Evolutionary conservation across 2,113 vertebrate genomes (phyloP), one percentile per base, ranked within the genome.

Genomic region (Anseranas semipalmata): DNA sequence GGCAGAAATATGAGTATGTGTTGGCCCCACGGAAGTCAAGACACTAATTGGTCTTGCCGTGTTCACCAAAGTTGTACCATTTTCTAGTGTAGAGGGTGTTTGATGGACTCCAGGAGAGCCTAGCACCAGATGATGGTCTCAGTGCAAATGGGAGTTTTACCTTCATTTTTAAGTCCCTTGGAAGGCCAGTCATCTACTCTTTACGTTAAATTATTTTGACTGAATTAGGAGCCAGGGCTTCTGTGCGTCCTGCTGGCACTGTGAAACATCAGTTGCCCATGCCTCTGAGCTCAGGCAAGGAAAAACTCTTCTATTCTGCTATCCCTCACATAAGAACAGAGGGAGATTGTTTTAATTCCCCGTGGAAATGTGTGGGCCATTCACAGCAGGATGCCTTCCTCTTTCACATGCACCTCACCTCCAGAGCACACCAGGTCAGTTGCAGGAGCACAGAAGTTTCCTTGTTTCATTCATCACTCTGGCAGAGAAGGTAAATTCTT

Each of bases 291-390:
- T 39, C 13, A 11, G 0, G 1, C 20, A 30, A 37, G 18, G 28
- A 35, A 39, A 65, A 75, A 33, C 52, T 80, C 33, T 55, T 71
- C n/a, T 21, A 5, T 77, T 67, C 39, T 59, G 16, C 16, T 81
- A 5, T 33, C 39, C n/a, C 28, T 71, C 63, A 22, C 5, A 16
- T 3, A 7, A 66, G 52, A 76, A 46, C 62, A 84, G 60, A 75
- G 74, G 30, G 20, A 74, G 25, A 7, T 88, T 20, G 41, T 75
- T 79, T 63, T 50, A 81, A 37, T 76, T 60, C 80, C 27, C 32
- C 3, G 0, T 30, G 68, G 74, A 18, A n/a, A 33, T 6, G 2
- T 0, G 5, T 70, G 62, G 63, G 43, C 21, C 21, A 9, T 70
- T 83, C 41, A 5, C 24, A 63, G 73, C 56, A 70, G 33, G 25